Evolutionary conservation across 1,140 invertebrate species (phyloP), one percentile per base, ranked within the genome.

Genomic region (Radopholus similis): DNA sequence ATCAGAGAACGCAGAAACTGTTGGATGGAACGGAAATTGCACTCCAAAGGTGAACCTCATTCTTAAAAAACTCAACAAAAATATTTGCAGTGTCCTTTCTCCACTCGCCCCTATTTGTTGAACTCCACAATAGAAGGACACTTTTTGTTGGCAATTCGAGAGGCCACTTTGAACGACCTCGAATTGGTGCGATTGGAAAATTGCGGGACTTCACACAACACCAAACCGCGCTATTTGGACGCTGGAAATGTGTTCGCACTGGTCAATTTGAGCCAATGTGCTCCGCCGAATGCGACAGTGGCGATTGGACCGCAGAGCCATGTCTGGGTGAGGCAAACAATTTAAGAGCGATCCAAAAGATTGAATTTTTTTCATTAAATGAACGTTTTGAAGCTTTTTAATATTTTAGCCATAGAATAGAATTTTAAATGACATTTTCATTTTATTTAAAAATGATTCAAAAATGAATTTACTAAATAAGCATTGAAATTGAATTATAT

Each of bases 121-220:
- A 51, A 51, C 15, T 51, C 47, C 18, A 23, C 30, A 5, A 28
- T 21, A 51, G 30, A 51, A 23, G 21, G 18, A 4, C 47, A 28
- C 47, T 23, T 51, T 51, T 51, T 51, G 47, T 51, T 51, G 47
- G 47, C 47, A 8, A 51, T 51, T 28, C n/a, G n/a, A n/a, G n/a
- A n/a, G n/a, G 47, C 47, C 15, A n/a, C 23, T 21, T 51, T 51
- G 21, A 51, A 3, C 15, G 18, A 51, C 15, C 15, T 21, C 5
- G 18, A 51, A n/a, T n/a, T 23, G 9, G 30, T 51, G 23, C 18
- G 18, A 0, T 21, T 28, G 8, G 21, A 51, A 51, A 51, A 51
- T 26, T 51, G n/a, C n/a, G 1, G 47, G 30, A 8, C 47, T 51
- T 51, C 30, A 26, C 9, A 51, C 47, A 23, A 1, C 15, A 28